Base-by-base conservation (phyloP, 2,888 invertebrate genomes). In the Rhingia rostrata region DNA sequence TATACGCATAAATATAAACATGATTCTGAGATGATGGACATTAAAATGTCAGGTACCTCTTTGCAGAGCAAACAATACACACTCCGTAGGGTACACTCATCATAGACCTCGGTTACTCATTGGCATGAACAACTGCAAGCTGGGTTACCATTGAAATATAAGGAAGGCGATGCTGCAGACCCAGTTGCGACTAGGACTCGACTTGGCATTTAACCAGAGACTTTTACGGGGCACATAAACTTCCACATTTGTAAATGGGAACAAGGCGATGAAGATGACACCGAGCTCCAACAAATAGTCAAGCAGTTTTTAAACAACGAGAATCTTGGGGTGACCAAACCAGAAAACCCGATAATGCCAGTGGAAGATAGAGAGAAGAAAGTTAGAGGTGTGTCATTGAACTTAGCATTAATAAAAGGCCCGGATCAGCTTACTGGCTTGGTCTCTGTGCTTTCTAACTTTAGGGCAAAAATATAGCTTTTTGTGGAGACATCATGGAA, bases 401-500 rank as follows among this genome's bases (percentile, higher is more conserved):
- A 53, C 41, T 70, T 32, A 4, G 12, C n/a, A n/a, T n/a, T n/a
- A n/a, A n/a, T n/a, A n/a, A n/a, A n/a, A n/a, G n/a, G n/a, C n/a
- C n/a, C n/a, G n/a, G n/a, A n/a, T n/a, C n/a, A n/a, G n/a, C n/a
- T n/a, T n/a, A n/a, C n/a, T n/a, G n/a, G n/a, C n/a, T n/a, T 63
- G 7, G 9, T 63, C 6, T 14, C 33, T 12, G 53, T 73, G 5
- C 54, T 54, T 9, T 32, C 37, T 53, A 33, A 63, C 12, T 63
- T 72, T 45, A 53, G 54, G n/a, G 49, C 58, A 51, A 63, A 30
- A n/a, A 6, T 0, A n/a, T 49, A 9, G 74, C 14, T 32, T 0
- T 74, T n/a, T 74, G 49, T 32, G 58, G 64, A 4, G 64, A 66
- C 41, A 74, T 74, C 39, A 64, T 41, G 45, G 53, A 67, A n/a